Evolutionary conservation across 2,888 invertebrate species (phyloP), one percentile per base, ranked within the genome.

Genomic region (Microctonus hyperodae): DNA sequence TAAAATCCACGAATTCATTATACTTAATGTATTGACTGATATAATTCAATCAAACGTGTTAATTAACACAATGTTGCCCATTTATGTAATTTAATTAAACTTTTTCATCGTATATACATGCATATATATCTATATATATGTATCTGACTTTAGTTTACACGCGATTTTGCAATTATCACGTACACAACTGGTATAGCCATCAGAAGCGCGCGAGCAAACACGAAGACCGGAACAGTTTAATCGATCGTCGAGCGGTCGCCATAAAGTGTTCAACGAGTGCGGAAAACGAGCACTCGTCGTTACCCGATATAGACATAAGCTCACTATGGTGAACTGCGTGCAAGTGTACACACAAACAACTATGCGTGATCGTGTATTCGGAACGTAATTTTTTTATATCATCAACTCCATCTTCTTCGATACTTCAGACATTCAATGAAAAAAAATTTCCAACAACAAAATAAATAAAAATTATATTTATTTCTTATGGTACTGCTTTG

Each of bases 121-220:
- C 16, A 20, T 20, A 44, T 20, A 44, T 20, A 44, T 6, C 1
- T 44, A n/a, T 37, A n/a, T 5, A n/a, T 37, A 37, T 37, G 9
- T 25, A 50, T 64, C 20, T 53, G 31, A 57, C 37, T 53, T 40
- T 40, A 40, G 16, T 51, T 63, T 64, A 70, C 75, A 75, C 72
- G 72, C 71, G 73, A 76, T 75, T 71, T 65, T 61, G 74, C 70
- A 75, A 77, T 77, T 75, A 78, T 74, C 70, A 62, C 70, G 70
- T 67, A 65, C 60, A 65, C 16, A 44, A 20, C 44, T 44, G 44
- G 9, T 44, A 59, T 69, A 65, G 64, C 55, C 50, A n/a, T n/a
- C n/a, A 25, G 40, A 44, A 25, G 59, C 59, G 59, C 28, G 55
- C 16, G 44, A 44, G 44, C 6, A 44, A 60, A 11, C 44, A 56